Evolutionary conservation across 2,888 invertebrate genomes (phyloP).

Genomic region (Drosophila atripex): DNA sequence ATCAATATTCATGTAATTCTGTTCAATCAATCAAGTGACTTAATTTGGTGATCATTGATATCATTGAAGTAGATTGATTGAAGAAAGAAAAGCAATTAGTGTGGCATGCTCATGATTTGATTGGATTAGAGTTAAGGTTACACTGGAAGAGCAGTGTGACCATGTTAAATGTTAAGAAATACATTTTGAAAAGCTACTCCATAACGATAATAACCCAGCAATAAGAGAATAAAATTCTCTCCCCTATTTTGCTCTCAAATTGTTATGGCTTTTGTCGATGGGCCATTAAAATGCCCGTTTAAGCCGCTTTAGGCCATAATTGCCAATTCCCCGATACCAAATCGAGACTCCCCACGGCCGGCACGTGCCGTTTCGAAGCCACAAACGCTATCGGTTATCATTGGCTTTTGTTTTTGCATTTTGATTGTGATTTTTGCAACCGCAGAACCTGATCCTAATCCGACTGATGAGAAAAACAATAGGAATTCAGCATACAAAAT

Average conservation of each 20-base stretch:
- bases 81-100: not conserved
- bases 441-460: conserved; percentile 12
- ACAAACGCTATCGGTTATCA: not conserved
- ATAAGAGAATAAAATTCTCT: not conserved
- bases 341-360: conserved; percentile 10
- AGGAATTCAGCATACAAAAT: conserved; percentile 60
- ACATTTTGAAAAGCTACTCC: too few relatives aligned
- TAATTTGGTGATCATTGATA: conserved; percentile 12
- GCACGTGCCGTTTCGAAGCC: conserved; percentile 24
- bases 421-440: not conserved
- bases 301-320: conserved; percentile 49
- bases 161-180: not conserved
- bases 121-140: not conserved
- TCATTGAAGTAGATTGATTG: conserved; percentile 1
- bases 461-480: too few relatives aligned
- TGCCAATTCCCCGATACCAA: conserved; percentile 48
- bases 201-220: not conserved
- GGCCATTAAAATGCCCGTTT: conserved; percentile 58
- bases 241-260: not conserved
- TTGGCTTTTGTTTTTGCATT: not conserved
- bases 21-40: conserved; percentile 7
- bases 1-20: conserved; percentile 17
- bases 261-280: conserved; percentile 25
- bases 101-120: not conserved
- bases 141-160: not conserved